These are phyloP conservation scores for Halocaridina rubra DNA, from an alignment of 2,888 invertebrate genomes.

Conservation along the genomic window DNA sequence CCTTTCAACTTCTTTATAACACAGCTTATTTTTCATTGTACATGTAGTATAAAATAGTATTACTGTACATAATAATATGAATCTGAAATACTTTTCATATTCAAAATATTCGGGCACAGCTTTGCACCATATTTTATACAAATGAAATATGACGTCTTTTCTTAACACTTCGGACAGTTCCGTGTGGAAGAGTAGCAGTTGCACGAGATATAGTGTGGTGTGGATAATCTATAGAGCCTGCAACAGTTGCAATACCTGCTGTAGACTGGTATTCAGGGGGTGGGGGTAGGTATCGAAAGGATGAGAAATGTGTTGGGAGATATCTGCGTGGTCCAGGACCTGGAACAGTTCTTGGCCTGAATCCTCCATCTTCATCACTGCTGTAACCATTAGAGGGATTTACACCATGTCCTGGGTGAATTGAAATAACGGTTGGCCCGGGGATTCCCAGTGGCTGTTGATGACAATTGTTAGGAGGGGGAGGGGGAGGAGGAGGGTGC, in stretches of 20 bases:
- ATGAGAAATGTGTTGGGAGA: slow-evolving; percentile 56
- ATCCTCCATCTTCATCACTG: slow-evolving; percentile 63
- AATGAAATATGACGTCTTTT: slow-evolving; percentile 65
- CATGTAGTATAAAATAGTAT: too few relatives aligned
- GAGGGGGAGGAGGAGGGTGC: slow-evolving; percentile 15
- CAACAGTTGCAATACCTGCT: background rate
- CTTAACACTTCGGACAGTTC: slow-evolving; percentile 62
- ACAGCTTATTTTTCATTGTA: too few relatives aligned
- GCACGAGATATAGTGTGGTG: slow-evolving; percentile 48
- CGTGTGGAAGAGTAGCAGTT: slow-evolving; percentile 57
- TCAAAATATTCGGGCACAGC: too few relatives aligned
- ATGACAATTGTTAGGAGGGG: background rate
- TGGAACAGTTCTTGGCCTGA: slow-evolving; percentile 45
- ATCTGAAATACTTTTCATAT: too few relatives aligned
- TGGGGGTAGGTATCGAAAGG: slow-evolving; percentile 59
- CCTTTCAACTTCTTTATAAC: too few relatives aligned
- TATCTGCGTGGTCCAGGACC: slow-evolving; percentile 43
- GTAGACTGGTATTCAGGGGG: slow-evolving; percentile 45
- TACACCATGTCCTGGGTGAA: slow-evolving; percentile 9
- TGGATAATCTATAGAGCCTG: slow-evolving; percentile 24
- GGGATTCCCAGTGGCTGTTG: slow-evolving; percentile 24
- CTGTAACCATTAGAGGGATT: slow-evolving; percentile 45
- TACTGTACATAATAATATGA: too few relatives aligned
- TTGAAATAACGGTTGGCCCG: slow-evolving; percentile 41
- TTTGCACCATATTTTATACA: slow-evolving; percentile 62